Evolutionary conservation across 2,113 vertebrate genomes (phyloP), one percentile per base, ranked within the genome.

Genomic region (Clarias gariepinus): DNA sequence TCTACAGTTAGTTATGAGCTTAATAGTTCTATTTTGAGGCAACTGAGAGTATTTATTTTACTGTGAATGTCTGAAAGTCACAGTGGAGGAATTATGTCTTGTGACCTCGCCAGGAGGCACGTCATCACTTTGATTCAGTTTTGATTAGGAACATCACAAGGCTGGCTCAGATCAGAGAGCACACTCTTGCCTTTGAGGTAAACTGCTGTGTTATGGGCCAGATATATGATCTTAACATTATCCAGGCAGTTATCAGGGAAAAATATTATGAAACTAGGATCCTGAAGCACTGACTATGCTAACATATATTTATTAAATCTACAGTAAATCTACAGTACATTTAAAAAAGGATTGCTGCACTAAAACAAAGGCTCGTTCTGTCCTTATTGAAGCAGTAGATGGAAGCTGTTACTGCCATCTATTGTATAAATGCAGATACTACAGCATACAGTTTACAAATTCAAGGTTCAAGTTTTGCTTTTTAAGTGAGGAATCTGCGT

Each of bases 31-130:
- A 47, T 47, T 47, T 47, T 47, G 47, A 64, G 61, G 61, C 64
- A 68, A 15, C 66, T 30, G 13, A 30, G n/a, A 30, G n/a, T 30
- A 30, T 68, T 68, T 79, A 18, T 66, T 60, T 58, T 18, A 82
- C 33, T 69, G 4, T 78, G 52, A 33, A 63, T 83, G 69, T 64
- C 21, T 86, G 74, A 81, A 10, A 55, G 58, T 87, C 86, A 85
- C 55, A 64, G 88, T 71, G 79, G 87, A 92, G 78, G 89, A 93
- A 93, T 89, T 83, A 68, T 88, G 90, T 91, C 91, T 90, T 87
- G 68, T 92, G 91, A 91, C 53, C 80, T 89, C 87, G 87, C 83
- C n/a, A 25, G 66, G 58, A 89, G 85, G 84, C 91, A 89, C 21
- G 84, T 88, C 66, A 90, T 87, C 57, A 68, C n/a, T 30, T 11